Base-by-base conservation (phyloP, 2,113 vertebrate species). In the Spermophilus dauricus region DNA sequence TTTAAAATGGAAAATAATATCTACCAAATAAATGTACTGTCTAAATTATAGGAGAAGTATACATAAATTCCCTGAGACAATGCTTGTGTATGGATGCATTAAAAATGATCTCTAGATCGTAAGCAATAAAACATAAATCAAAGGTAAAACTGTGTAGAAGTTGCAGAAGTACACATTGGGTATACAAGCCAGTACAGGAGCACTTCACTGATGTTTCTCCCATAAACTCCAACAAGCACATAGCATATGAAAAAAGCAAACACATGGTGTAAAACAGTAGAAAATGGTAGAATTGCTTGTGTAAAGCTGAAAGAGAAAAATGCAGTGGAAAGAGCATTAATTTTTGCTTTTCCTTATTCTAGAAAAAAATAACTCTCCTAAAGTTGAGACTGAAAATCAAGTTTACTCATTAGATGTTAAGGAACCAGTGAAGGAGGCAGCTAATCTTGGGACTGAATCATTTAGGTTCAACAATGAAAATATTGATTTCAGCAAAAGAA, bases 21-120 rank as follows among this genome's bases (percentile, higher is more conserved):
- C 16, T 53, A 72, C n/a, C 1, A 28, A 61, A 56, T 92, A 84
- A 77, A 18, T 58, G 63, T 63, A 18, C 30, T 90, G 3, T 67
- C 80, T 16, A 89, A 78, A 78, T 78, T 84, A 69, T 58, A 91
- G 37, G 22, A 91, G 37, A 69, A 95, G 85, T 61, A 48, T 48
- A 76, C 16, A 5, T 84, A 87, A 88, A 84, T 30, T 75, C 12
- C 24, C n/a, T 84, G 56, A 6, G 18, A 65, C 2, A 53, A 37
- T 92, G 53, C 26, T 72, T 73, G 28, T 61, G 17, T 26, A 90
- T 3, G 20, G 34, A 51, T 22, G 28, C 12, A 61, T 65, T 48
- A 75, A 30, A 91, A 89, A 37, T 17, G 6, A 75, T 84, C 67
- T 70, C 17, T 34, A 63, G 20, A 67, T 0, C 34, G 14, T 34